phyloP scores from a whole-genome alignment of 2,113 vertebrate species.

The Rostratula benghalensis region DNA sequence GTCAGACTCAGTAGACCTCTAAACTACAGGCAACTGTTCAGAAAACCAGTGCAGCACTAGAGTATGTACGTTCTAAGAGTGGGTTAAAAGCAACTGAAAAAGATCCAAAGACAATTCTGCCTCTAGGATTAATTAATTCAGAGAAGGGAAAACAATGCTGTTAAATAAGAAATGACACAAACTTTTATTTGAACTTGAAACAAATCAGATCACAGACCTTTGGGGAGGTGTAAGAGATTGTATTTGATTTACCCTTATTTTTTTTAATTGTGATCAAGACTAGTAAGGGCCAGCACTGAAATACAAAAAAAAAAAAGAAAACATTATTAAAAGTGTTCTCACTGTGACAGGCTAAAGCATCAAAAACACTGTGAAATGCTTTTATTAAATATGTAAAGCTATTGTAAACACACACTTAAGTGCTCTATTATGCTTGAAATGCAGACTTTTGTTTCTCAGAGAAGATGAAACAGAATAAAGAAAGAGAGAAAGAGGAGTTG shows the following conservation, averaged over 20 bases:
- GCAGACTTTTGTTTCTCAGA: not conserved
- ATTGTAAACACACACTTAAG: not conserved
- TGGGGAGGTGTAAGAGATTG: not conserved
- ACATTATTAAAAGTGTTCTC: not conserved
- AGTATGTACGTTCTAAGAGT: not conserved
- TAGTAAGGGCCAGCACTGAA: not conserved
- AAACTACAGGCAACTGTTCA: not conserved
- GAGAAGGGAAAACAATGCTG: not conserved
- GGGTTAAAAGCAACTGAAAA: not conserved
- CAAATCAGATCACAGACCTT: not conserved
- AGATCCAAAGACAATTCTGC: not conserved
- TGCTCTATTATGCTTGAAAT: not conserved
- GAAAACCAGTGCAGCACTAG: not conserved
- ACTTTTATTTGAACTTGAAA: slow-evolving; percentile 7
- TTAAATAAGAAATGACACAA: not conserved
- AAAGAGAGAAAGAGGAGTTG: not conserved
- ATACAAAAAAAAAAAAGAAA: not conserved
- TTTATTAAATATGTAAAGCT: not conserved
- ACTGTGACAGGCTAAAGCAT: not conserved
- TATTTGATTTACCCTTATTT: not conserved
- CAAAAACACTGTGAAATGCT: not conserved
- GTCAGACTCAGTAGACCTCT: not conserved
- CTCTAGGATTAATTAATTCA: slow-evolving; percentile 14
- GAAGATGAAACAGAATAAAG: not conserved
- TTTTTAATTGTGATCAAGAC: not conserved